phyloP scores from a whole-genome alignment of 2,113 vertebrate genomes.

The Acanthochromis polyacanthus region DNA sequence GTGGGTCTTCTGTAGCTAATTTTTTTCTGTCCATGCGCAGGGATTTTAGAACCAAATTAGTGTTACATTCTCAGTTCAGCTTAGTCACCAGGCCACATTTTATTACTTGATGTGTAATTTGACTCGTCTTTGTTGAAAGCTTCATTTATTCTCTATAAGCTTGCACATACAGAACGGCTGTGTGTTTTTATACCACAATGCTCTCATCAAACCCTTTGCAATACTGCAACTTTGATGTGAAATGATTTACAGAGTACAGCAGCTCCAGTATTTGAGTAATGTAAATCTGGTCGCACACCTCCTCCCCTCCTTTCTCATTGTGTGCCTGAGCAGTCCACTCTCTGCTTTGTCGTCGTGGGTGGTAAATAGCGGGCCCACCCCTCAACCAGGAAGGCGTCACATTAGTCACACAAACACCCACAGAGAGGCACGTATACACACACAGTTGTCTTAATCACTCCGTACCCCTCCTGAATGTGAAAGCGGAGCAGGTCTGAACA shows the following conservation, averaged over 20 bases:
- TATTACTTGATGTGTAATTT: not conserved
- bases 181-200: not conserved
- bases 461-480: conserved; percentile 56
- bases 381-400: conserved; percentile 64
- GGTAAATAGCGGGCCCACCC: conserved; percentile 61
- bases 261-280: conserved; percentile 6
- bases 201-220: not conserved
- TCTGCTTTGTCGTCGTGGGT: conserved; percentile 70
- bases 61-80: not conserved
- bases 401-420: conserved; percentile 37
- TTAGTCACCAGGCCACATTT: conserved; percentile 2
- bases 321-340: conserved; percentile 34
- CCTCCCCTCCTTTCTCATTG: not conserved
- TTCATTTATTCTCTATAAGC: not conserved
- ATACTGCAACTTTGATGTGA: not conserved
- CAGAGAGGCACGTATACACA: conserved; percentile 14
- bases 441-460: conserved; percentile 52
- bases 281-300: no score
- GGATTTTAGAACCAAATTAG: not conserved
- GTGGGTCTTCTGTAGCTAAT: not conserved
- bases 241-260: not conserved
- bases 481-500: conserved; percentile 77
- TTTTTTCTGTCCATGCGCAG: conserved; percentile 2
- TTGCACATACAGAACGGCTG: not conserved
- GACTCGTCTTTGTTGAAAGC: not conserved